A percentile compares a stretch with the other conserved stretches of the same genome.
phyloP scores from a whole-genome alignment of 2,113 vertebrate species.

The Ictidomys tridecemlineatus region DNA sequence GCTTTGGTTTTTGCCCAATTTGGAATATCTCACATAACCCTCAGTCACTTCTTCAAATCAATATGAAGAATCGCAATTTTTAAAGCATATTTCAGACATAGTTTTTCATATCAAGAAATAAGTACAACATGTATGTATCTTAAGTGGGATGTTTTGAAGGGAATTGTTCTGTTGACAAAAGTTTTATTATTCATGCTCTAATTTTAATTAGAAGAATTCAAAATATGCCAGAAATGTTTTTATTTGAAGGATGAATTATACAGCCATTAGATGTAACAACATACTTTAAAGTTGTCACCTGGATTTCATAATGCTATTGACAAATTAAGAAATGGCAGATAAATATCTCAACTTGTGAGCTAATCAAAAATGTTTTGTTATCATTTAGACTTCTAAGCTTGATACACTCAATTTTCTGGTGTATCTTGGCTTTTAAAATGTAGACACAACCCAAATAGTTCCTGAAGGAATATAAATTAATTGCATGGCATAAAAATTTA shows the following conservation, averaged over 20 bases:
- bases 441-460: background rate
- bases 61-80: background rate
- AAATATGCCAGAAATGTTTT: background rate
- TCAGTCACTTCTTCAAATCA: background rate
- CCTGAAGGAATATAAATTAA: background rate
- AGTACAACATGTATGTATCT: background rate
- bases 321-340: conserved; percentile 19
- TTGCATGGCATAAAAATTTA: background rate
- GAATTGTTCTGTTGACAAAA: background rate
- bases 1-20: background rate
- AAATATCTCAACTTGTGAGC: background rate
- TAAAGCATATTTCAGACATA: background rate
- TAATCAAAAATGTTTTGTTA: background rate
- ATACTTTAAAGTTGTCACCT: background rate
- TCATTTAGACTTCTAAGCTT: background rate
- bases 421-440: conserved; percentile 31
- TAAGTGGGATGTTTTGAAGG: conserved; percentile 12
- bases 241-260: conserved; percentile 12
- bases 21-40: background rate
- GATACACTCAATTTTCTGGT: conserved; percentile 34
- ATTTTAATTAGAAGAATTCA: background rate
- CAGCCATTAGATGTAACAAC: background rate
- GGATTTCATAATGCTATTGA: background rate
- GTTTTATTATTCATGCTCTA: background rate
- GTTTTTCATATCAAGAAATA: background rate